Evolutionary conservation across 2,113 vertebrate species (phyloP), one percentile per base, ranked within the genome.

Genomic region (Pelecanus crispus): DNA sequence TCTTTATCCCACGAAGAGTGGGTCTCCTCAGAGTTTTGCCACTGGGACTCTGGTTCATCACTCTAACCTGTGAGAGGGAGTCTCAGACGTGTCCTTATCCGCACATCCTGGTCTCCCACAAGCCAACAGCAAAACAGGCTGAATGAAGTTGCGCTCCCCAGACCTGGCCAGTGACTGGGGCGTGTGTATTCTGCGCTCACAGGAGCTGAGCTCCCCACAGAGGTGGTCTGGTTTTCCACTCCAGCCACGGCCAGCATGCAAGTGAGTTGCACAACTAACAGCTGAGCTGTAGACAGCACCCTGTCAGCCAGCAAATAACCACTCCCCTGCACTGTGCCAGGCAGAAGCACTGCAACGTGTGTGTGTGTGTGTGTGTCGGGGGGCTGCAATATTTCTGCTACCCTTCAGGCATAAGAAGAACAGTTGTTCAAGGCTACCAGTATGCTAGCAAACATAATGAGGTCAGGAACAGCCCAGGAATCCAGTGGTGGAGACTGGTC

Each of bases 171-270:
- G 15, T 45, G 31, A 36, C 47, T 0, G 0, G 32, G 31, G 19
- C 42, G 17, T 1, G 11, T 6, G 40, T 38, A 12, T 22, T 25
- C 50, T 36, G 58, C 5, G 3, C 0, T 2, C 40, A 32, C 32
- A 29, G 36, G 36, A 74, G 26, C 63, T 36, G 28, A 84, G 36
- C 31, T 62, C 50, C 47, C 38, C 31, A 8, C 8, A 47, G 45
- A 28, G 13, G 16, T 10, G 17, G 18, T 38, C 45, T 32, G 26
- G 22, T 50, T 75, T 80, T 59, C 56, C 0, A 0, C 25, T 55
- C 42, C 49, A 72, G 52, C 38, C 44, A 47, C 0, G 0, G 49
- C 19, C 59, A 34, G 24, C 1, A 6, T 28, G 42, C 45, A 31
- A 53, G 50, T 22, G 17, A 31, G 22, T 9, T 49, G 47, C 40